Conservation (phyloP, 2,888 invertebrate species). For the Steinernema hermaphroditum region DNA sequence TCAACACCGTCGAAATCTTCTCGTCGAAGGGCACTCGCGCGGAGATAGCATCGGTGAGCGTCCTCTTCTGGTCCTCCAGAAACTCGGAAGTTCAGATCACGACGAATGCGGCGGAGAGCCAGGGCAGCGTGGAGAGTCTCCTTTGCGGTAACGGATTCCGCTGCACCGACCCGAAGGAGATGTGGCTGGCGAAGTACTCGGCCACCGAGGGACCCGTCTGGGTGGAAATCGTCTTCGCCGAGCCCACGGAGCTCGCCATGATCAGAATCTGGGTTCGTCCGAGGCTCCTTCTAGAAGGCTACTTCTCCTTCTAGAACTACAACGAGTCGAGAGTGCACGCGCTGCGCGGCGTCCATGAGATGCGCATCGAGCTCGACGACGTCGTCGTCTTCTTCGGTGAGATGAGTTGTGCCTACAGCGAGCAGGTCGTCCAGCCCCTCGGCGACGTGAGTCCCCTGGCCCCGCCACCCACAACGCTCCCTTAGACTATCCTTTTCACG, state of each 20-base stretch:
- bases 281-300: neutral
- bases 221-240: slow-evolving; percentile 51
- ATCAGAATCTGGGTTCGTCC: slow-evolving; percentile 60
- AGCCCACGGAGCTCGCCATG: slow-evolving; percentile 52
- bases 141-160: slow-evolving; percentile 37
- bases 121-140: slow-evolving; percentile 43
- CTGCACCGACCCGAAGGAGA: slow-evolving; percentile 37
- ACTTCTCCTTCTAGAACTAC: slow-evolving; percentile 80
- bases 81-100: slow-evolving; percentile 42
- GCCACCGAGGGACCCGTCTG: slow-evolving; percentile 37
- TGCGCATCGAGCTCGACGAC: slow-evolving; percentile 76
- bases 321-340: slow-evolving; percentile 85
- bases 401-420: slow-evolving; percentile 79
- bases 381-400: slow-evolving; percentile 79
- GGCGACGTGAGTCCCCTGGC: slow-evolving; percentile 69
- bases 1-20: slow-evolving; percentile 62
- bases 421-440: slow-evolving; percentile 72
- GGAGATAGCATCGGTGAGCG: slow-evolving; percentile 36
- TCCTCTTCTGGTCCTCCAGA: no score
- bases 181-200: slow-evolving; percentile 47
- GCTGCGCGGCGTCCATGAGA: slow-evolving; percentile 77
- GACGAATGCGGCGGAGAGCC: slow-evolving; percentile 35
- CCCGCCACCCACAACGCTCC: neutral
- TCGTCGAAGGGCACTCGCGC: slow-evolving; percentile 51
- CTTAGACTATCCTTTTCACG: slow-evolving; percentile 82